A percentile compares a stretch with the other conserved stretches of the same genome.
phyloP scores from a whole-genome alignment of 1,140 invertebrate genomes.

The Drosophila seguyi region DNA sequence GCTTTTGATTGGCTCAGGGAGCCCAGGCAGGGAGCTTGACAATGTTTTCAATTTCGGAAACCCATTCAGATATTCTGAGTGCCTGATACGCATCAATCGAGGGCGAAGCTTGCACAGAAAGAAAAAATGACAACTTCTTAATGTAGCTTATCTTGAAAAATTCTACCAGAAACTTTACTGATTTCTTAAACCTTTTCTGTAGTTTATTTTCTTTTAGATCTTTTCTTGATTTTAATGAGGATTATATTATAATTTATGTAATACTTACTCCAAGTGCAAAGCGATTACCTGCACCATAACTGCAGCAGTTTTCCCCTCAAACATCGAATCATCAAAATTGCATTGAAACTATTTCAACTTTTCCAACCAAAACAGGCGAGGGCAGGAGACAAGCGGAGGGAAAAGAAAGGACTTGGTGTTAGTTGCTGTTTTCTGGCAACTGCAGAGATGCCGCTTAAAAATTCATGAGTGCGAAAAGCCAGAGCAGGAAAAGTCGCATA shows the following conservation, averaged over 20 bases:
- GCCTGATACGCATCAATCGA: constrained; percentile 2
- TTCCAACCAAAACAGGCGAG: constrained; percentile 6
- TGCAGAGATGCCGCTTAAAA: constrained; percentile 61
- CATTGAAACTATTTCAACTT: constrained; percentile 63
- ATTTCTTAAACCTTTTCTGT: neutral
- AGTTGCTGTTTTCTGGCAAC: constrained; percentile 54
- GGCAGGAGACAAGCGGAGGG: neutral
- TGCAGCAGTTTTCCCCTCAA: constrained; percentile 26
- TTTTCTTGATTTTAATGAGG: neutral
- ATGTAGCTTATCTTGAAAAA: neutral
- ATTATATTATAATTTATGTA: neutral
- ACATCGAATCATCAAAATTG: constrained; percentile 65
- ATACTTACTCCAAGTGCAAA: constrained; percentile 9
- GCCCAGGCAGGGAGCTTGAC: constrained; percentile 12
- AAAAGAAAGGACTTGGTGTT: constrained; percentile 39
- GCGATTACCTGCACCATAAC: constrained; percentile 28
- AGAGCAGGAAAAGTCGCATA: constrained; percentile 54
- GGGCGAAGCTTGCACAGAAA: neutral
- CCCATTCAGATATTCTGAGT: constrained; percentile 29
- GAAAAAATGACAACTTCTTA: neutral
- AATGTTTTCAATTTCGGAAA: constrained; percentile 30
- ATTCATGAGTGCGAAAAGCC: constrained; percentile 65
- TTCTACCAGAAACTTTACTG: too few relatives aligned
- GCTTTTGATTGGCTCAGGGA: constrained; percentile 34
- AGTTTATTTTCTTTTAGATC: neutral